Conservation (phyloP, 2,113 vertebrate genomes). For the Chiloscyllium plagiosum region DNA sequence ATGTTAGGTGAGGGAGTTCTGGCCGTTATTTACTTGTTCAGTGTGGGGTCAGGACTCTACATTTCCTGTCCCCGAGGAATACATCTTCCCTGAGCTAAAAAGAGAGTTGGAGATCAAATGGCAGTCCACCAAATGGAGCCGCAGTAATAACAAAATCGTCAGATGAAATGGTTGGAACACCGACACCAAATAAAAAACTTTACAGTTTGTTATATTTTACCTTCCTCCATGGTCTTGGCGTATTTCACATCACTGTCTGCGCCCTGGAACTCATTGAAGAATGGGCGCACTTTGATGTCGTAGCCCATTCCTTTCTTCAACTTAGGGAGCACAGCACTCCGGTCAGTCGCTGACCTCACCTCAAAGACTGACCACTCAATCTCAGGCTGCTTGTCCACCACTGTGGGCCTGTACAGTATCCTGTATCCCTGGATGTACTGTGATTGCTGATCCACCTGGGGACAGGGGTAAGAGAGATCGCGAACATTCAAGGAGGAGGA, state of each 20-base stretch:
- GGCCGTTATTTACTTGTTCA: neutral
- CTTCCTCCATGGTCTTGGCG: slow-evolving; percentile 93
- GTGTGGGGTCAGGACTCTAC: neutral
- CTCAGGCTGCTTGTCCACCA: slow-evolving; percentile 60
- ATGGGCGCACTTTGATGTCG: slow-evolving; percentile 91
- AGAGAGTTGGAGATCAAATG: no score
- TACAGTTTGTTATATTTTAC: slow-evolving; percentile 47
- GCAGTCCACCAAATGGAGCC: neutral
- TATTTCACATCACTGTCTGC: slow-evolving; percentile 94
- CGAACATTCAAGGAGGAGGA: neutral
- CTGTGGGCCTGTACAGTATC: slow-evolving; percentile 79
- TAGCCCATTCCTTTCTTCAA: slow-evolving; percentile 90
- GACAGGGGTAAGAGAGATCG: neutral
- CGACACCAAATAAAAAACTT: neutral
- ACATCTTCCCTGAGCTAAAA: neutral
- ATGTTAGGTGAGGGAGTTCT: neutral
- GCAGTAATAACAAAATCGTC: neutral
- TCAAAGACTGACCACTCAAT: slow-evolving; percentile 88
- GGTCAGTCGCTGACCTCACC: slow-evolving; percentile 82
- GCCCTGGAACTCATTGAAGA: slow-evolving; percentile 98
- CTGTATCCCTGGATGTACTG: slow-evolving; percentile 96
- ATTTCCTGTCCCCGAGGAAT: neutral
- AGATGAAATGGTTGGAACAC: neutral
- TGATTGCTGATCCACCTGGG: slow-evolving; percentile 90
- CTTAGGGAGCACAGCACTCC: slow-evolving; percentile 76